Evolutionary conservation across 2,888 invertebrate species (phyloP).

Genomic region (Rotaria socialis): DNA sequence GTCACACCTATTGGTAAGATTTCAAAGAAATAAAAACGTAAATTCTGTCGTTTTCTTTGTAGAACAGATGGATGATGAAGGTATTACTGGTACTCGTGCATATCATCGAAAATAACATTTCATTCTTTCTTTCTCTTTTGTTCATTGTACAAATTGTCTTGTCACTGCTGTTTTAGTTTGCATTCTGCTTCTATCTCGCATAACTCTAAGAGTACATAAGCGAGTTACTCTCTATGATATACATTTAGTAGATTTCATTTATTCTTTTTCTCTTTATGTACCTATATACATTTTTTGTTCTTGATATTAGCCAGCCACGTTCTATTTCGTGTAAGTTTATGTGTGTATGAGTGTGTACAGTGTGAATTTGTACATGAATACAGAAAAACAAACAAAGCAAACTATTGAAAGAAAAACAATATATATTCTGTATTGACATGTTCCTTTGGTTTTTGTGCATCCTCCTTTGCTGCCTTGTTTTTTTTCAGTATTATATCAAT

Average conservation of each 20-base stretch:
- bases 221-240: neutral
- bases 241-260: constrained; percentile 18
- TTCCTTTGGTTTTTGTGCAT: neutral
- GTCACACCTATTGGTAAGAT: too few relatives aligned
- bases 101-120: neutral
- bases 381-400: neutral
- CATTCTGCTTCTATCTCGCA: too few relatives aligned
- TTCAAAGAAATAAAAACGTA: neutral
- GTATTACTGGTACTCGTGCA: neutral
- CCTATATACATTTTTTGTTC: neutral
- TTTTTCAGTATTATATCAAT: constrained; percentile 15
- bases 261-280: too few relatives aligned
- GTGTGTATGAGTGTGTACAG: too few relatives aligned
- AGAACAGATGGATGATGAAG: neutral
- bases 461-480: neutral
- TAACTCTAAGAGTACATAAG: too few relatives aligned
- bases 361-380: too few relatives aligned
- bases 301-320: neutral
- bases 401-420: neutral
- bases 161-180: neutral
- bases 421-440: too few relatives aligned
- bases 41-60: neutral
- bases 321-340: too few relatives aligned
- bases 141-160: neutral
- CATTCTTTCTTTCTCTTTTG: neutral